These are phyloP conservation scores for Eubucco bourcierii DNA, from an alignment of 2,113 vertebrate species.

Conservation along the genomic window DNA sequence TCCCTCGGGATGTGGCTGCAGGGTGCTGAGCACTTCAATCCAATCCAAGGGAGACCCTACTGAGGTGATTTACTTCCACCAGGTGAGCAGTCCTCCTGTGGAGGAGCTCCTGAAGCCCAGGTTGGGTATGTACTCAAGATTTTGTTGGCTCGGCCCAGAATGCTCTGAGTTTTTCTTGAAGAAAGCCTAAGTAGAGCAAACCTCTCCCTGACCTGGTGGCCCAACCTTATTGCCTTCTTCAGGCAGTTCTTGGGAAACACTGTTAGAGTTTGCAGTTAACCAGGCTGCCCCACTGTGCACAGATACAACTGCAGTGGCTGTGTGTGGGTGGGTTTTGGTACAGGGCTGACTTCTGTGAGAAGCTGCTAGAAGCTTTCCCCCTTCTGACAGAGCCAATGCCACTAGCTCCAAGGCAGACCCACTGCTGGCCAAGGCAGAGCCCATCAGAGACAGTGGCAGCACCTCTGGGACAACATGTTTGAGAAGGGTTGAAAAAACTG, in stretches of 20 bases:
- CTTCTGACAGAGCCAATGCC: background rate
- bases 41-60: background rate
- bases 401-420: background rate
- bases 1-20: background rate
- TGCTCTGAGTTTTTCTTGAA: background rate
- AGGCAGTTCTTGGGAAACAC: background rate
- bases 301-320: background rate
- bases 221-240: slow-evolving; percentile 31
- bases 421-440: background rate
- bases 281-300: background rate
- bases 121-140: background rate
- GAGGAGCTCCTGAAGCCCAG: background rate
- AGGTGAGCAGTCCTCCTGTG: background rate
- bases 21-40: background rate
- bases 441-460: fast-evolving
- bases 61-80: fast-evolving
- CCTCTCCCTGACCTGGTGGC: slow-evolving; percentile 24
- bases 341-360: background rate
- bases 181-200: background rate
- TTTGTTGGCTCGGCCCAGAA: background rate
- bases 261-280: background rate
- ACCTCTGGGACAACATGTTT: background rate
- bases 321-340: background rate
- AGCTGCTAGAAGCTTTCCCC: background rate
- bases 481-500: background rate